These are phyloP conservation scores for Branchellion lobata DNA, from an alignment of 2,888 invertebrate species.

Conservation along the genomic window DNA sequence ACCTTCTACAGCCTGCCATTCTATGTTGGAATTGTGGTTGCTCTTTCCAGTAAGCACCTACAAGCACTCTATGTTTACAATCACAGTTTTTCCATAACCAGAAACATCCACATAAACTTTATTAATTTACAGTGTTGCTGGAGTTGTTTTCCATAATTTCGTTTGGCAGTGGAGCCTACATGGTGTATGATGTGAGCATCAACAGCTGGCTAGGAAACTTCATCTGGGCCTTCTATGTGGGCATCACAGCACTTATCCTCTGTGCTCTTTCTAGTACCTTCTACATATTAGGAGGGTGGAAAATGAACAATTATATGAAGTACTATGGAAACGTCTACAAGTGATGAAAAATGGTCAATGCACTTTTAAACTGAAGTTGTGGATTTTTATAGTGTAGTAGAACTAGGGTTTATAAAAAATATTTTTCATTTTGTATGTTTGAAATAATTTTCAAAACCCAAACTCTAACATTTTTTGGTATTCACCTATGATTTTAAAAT, in stretches of 20 bases:
- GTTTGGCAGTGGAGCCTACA: slow-evolving; percentile 45
- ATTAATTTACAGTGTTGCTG: slow-evolving; percentile 41
- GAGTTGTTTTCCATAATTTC: slow-evolving; percentile 41
- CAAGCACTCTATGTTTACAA: slow-evolving; percentile 17
- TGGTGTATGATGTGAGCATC: slow-evolving; percentile 43
- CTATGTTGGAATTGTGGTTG: slow-evolving; percentile 36
- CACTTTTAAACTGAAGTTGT: no score
- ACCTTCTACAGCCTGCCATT: slow-evolving; percentile 30
- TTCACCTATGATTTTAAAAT: no score
- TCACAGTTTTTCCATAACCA: background rate
- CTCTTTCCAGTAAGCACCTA: slow-evolving; percentile 27
- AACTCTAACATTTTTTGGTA: no score
- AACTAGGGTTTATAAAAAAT: no score
- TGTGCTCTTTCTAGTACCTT: slow-evolving; percentile 35
- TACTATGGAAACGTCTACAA: slow-evolving; percentile 31
- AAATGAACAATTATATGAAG: slow-evolving; percentile 39
- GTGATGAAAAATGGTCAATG: background rate
- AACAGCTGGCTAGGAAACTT: slow-evolving; percentile 46
- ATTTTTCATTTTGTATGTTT: no score
- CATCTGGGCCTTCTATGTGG: slow-evolving; percentile 49
- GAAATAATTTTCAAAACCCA: no score
- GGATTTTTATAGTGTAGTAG: no score
- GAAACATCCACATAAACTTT: no score
- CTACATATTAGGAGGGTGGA: slow-evolving; percentile 38
- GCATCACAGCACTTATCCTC: slow-evolving; percentile 45